Evolutionary conservation across 2,888 invertebrate genomes (phyloP).

Genomic region (Acleris emargana): DNA sequence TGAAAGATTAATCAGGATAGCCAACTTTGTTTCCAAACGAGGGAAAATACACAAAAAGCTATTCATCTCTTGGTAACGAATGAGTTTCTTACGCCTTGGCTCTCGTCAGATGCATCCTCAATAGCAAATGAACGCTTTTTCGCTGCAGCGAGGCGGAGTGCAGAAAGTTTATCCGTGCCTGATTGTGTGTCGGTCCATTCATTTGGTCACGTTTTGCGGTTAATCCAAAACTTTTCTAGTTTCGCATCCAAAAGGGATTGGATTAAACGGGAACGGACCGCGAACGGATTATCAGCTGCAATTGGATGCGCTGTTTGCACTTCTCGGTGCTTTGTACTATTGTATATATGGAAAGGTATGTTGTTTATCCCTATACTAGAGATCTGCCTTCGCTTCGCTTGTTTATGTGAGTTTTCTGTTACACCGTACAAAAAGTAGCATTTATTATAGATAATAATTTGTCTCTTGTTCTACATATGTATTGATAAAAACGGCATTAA

Average conservation of each 20-base stretch:
- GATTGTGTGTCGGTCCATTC: conserved; percentile 33
- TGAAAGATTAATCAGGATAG: no score
- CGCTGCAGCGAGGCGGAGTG: conserved; percentile 10
- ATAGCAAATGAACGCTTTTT: conserved; percentile 24
- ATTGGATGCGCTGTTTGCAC: conserved; percentile 19
- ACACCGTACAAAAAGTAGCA: no score
- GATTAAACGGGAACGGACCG: conserved; percentile 23
- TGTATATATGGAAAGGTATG: background rate
- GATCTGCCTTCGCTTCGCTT: no score
- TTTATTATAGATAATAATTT: no score
- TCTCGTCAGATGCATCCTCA: conserved; percentile 2
- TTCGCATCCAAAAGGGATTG: conserved; percentile 33
- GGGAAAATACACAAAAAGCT: no score
- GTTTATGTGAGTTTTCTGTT: no score
- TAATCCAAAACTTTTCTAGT: conserved; percentile 38
- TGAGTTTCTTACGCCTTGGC: conserved; percentile 10
- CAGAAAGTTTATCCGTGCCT: conserved; percentile 29
- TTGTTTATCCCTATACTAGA: background rate
- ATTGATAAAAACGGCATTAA: no score
- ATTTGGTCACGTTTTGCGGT: conserved; percentile 34
- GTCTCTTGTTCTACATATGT: no score
- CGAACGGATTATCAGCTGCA: conserved; percentile 24
- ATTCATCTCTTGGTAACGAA: background rate
- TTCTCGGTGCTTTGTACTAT: conserved; percentile 4
- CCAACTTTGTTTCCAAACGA: no score